phyloP scores from a whole-genome alignment of 2,113 vertebrate species.

The Otus sunia region DNA sequence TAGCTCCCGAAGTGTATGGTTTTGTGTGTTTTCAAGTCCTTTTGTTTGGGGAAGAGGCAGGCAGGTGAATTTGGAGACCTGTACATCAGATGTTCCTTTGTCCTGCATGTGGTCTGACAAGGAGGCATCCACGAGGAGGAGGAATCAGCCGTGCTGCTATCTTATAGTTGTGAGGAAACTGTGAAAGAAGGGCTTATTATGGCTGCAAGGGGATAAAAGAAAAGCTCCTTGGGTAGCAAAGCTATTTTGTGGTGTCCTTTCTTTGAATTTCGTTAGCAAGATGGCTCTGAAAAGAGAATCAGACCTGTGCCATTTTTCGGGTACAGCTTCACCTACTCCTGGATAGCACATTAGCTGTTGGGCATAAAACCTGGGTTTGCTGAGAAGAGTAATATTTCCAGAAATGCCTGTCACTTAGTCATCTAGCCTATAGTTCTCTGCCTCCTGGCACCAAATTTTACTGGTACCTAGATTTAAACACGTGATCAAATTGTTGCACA shows the following conservation, averaged over 20 bases:
- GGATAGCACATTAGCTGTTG: background rate
- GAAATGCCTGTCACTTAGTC: background rate
- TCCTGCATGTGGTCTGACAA: rapidly evolving
- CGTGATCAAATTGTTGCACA: rapidly evolving
- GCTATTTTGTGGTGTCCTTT: background rate
- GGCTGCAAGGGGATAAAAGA: background rate
- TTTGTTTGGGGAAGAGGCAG: background rate
- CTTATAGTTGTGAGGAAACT: background rate
- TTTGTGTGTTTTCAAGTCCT: background rate
- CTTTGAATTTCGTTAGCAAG: background rate
- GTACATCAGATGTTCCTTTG: background rate
- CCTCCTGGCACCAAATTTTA: background rate
- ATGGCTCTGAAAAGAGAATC: background rate
- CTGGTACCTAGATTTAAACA: background rate
- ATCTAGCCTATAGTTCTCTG: background rate
- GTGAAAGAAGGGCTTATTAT: background rate
- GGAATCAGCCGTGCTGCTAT: rapidly evolving
- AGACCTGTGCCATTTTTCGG: background rate
- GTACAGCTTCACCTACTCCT: background rate
- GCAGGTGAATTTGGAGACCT: background rate
- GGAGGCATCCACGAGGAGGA: background rate
- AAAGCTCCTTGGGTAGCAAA: background rate
- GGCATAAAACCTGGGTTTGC: background rate
- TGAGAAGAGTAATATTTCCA: background rate
- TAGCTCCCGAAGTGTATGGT: rapidly evolving